Conservation (phyloP, 2,797 vertebrate genomes). For the Onychomys leucogaster region DNA sequence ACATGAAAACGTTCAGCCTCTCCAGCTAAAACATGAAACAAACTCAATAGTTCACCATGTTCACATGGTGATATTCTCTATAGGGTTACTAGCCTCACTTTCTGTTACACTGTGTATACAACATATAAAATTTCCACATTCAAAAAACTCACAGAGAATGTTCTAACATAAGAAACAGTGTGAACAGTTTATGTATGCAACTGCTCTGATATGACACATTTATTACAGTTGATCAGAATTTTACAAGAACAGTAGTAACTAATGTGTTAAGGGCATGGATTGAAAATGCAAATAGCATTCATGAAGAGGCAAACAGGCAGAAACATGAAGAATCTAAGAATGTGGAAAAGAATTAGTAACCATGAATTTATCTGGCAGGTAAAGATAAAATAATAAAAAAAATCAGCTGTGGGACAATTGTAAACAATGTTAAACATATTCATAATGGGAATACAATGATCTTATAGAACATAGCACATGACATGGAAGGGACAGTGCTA, state of each 20-base stretch:
- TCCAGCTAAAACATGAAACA: background rate
- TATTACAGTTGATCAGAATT: background rate
- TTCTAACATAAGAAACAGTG: background rate
- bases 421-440: background rate
- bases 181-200: too few relatives aligned
- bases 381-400: background rate
- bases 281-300: background rate
- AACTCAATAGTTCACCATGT: background rate
- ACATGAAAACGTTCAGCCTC: background rate
- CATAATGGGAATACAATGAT: background rate
- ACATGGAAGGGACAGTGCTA: background rate
- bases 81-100: background rate
- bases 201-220: background rate
- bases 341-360: background rate
- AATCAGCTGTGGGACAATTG: too few relatives aligned
- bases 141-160: background rate
- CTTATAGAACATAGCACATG: background rate
- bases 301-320: background rate
- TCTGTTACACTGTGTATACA: background rate
- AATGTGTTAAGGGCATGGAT: background rate
- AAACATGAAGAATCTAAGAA: background rate
- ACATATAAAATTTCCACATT: background rate
- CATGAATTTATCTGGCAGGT: background rate
- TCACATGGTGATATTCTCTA: too few relatives aligned
- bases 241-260: background rate